Evolutionary conservation across 2,113 vertebrate genomes (phyloP), one percentile per base, ranked within the genome.

Genomic region (Haplochromis burtoni): DNA sequence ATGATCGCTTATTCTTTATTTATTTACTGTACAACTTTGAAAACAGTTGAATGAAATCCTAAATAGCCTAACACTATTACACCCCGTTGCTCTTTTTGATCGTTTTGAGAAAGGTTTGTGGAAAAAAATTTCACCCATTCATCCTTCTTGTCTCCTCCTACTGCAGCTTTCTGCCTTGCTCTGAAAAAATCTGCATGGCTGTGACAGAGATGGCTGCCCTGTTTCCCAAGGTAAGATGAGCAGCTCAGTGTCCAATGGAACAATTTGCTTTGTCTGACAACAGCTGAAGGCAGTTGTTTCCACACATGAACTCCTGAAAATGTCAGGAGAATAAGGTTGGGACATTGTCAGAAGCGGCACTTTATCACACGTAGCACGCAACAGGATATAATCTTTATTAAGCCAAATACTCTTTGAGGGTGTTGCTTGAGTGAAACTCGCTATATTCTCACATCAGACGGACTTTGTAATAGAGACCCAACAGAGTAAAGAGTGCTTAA

Each of bases 191-290:
- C 95, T 98, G 98, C 10, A 80, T 97, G 91, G 99, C 99, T 87
- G 99, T 99, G 87, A 98, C 96, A 0, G 99, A 99, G 95, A 99
- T 99, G 99, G 99, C 99, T 51, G 97, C 97, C 21, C 94, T 99
- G 82, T 99, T 99, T 93, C 98, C 99, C 38, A 99, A 99, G 97
- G 99, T 99, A 96, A 97, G 96, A 33, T 17, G 78, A 51, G 38
- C 83, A 84, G 53, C 38, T 11, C 5, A 8, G 8, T 10, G 13
- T 16, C 83, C 80, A 53, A 61, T 86, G 19, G 53, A 59, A 33
- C 71, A 87, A 57, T 85, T 59, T 82, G 71, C 54, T 87, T 81
- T 91, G 83, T 81, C 81, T 92, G 47, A 83, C 89, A 91, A 73
- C 82, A 59, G 51, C 85, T 45, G 19, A 83, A 59, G 13, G 49